phyloP scores from a whole-genome alignment of 2,113 vertebrate genomes.

The Connochaetes taurinus region DNA sequence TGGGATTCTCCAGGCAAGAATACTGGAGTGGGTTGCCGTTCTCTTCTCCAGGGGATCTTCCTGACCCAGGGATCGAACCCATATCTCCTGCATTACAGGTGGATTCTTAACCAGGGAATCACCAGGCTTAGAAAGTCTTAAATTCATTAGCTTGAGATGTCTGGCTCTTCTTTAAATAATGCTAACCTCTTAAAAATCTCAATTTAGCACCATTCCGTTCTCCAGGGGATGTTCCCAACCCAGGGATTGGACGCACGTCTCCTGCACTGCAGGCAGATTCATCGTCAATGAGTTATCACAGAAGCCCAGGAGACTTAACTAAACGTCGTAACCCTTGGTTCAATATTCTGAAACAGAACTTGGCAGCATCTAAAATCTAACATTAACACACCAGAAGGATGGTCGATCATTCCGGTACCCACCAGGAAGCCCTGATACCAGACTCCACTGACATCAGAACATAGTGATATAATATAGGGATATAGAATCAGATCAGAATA shows the following conservation, averaged over 20 bases:
- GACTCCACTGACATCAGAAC: neutral
- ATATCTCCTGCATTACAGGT: neutral
- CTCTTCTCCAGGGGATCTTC: neutral
- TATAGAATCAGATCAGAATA: neutral
- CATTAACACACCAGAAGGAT: neutral
- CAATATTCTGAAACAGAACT: neutral
- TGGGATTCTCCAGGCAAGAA: neutral
- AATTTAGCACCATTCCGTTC: neutral
- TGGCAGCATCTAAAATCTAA: neutral
- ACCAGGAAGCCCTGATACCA: neutral
- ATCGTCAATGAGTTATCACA: rapidly evolving
- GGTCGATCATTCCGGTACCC: neutral
- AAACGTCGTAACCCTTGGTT: neutral
- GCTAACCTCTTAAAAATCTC: neutral
- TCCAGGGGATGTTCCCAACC: neutral
- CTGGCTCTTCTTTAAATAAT: neutral
- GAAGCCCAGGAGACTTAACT: neutral
- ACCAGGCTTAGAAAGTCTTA: neutral
- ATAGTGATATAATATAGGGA: neutral
- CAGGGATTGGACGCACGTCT: neutral
- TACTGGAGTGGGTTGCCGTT: neutral
- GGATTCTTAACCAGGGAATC: neutral
- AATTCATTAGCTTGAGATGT: neutral
- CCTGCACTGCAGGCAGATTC: neutral
- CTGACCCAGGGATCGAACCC: neutral